Evolutionary conservation across 2,888 invertebrate species (phyloP).

Genomic region (Lasioglossum lativentre): DNA sequence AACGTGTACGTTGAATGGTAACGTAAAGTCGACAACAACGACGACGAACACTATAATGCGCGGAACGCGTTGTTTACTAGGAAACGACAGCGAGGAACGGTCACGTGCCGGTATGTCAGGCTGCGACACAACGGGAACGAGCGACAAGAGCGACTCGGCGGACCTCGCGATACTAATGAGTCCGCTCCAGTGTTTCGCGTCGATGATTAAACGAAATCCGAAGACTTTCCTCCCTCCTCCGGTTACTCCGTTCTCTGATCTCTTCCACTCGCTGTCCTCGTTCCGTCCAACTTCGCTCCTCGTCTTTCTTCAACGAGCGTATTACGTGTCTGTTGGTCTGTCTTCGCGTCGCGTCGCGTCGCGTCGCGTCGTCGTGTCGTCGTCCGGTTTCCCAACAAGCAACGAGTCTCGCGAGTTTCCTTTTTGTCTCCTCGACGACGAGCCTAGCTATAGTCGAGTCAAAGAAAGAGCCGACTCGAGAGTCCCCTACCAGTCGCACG

Average conservation of each 20-base stretch:
- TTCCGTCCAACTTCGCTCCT: conserved; percentile 11
- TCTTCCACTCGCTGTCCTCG: conserved; percentile 45
- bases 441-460: neutral
- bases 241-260: conserved; percentile 26
- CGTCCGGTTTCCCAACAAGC: conserved; percentile 34
- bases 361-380: neutral
- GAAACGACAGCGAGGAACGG: neutral
- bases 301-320: conserved; percentile 13
- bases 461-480: neutral
- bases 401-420: conserved; percentile 14
- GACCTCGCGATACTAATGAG: conserved; percentile 37
- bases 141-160: neutral
- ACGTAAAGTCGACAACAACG: no score
- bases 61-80: neutral
- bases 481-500: neutral
- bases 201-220: conserved; percentile 54
- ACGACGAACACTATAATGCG: neutral
- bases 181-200: conserved; percentile 28
- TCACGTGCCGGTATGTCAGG: neutral
- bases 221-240: conserved; percentile 47
- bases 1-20: neutral
- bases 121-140: neutral
- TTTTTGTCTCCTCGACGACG: neutral
- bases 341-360: neutral
- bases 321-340: conserved; percentile 24